Evolutionary conservation across 2,113 vertebrate species (phyloP).

Genomic region (Nesoenas mayeri): DNA sequence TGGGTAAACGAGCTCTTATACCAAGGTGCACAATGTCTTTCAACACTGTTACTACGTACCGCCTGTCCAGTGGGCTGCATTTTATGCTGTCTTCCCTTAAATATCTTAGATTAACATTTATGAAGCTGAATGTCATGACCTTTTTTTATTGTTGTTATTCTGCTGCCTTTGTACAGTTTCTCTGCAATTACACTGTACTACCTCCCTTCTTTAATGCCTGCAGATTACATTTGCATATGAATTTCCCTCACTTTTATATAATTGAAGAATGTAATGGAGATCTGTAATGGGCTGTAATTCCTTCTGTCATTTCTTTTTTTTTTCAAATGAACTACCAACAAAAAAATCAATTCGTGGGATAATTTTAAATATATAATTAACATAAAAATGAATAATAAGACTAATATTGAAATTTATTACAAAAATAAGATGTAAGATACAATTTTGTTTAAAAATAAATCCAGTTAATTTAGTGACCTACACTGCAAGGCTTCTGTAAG

Average conservation of each 20-base stretch:
- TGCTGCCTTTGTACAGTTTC: background rate
- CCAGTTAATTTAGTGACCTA: background rate
- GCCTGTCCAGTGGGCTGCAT: background rate
- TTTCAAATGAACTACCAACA: background rate
- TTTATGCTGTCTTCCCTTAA: background rate
- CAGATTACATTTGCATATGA: slow-evolving; percentile 1
- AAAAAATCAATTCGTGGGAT: background rate
- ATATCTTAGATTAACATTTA: background rate
- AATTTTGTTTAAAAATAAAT: background rate
- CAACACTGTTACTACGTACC: background rate
- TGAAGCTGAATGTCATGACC: background rate
- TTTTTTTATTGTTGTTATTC: background rate
- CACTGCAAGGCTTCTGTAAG: background rate
- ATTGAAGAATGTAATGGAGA: background rate
- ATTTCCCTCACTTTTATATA: background rate
- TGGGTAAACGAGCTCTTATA: background rate
- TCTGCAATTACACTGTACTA: background rate
- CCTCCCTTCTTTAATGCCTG: background rate
- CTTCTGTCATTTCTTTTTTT: background rate
- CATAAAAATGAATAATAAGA: background rate
- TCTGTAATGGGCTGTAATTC: background rate
- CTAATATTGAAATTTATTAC: background rate
- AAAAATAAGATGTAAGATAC: background rate
- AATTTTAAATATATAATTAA: background rate
- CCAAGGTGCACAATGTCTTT: background rate